Percentiles rank a stretch among this genome's conserved stretches.
Evolutionary conservation across 2,113 vertebrate genomes (phyloP).

Genomic region (Toxotes chatareus): DNA sequence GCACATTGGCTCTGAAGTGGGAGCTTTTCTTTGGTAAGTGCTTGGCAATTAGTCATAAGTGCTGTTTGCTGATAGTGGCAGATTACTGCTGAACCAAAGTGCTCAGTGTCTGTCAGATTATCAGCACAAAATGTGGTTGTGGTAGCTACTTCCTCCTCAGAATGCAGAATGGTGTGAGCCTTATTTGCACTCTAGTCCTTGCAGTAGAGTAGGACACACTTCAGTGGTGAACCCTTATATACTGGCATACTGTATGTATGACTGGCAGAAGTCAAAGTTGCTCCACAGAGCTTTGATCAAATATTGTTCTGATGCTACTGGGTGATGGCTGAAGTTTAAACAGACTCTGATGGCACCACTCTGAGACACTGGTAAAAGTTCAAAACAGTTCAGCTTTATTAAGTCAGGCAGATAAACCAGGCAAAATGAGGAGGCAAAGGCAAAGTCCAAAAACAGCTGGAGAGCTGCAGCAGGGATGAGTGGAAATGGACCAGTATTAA

Average conservation of each 20-base stretch:
- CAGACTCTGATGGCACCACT: background rate
- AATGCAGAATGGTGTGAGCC: background rate
- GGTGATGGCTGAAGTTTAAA: background rate
- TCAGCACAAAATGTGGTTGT: constrained; percentile 2
- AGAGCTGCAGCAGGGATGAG: no score
- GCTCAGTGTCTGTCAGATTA: constrained; percentile 39
- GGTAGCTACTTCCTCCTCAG: background rate
- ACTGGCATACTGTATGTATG: background rate
- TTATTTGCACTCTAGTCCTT: background rate
- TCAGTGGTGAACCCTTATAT: background rate
- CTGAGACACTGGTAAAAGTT: no score
- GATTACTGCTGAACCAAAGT: constrained; percentile 18
- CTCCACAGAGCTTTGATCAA: background rate
- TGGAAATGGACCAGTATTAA: background rate
- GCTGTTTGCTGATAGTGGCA: constrained; percentile 40
- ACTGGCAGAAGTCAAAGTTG: background rate
- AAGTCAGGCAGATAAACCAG: background rate
- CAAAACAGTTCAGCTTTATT: background rate
- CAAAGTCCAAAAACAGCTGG: background rate
- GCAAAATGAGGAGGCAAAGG: background rate
- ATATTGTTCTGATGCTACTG: background rate
- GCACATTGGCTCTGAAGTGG: constrained; percentile 17
- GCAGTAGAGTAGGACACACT: background rate
- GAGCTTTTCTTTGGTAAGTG: constrained; percentile 29
- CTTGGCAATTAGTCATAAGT: constrained; percentile 36